These are phyloP conservation scores for Drosophila athabasca DNA, from an alignment of 1,140 invertebrate species.

Conservation along the genomic window DNA sequence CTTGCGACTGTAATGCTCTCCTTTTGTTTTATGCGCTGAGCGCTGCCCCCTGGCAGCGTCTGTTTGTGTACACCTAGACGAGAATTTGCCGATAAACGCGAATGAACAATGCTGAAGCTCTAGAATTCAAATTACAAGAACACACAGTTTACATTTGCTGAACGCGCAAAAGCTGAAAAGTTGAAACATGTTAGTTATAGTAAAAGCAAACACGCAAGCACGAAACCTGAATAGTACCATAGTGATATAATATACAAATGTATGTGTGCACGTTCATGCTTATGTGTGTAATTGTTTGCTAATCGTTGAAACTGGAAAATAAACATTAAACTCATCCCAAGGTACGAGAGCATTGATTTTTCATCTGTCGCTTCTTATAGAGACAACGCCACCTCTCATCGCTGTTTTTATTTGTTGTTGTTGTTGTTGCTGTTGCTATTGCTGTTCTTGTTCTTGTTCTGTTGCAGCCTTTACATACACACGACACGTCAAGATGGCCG, in stretches of 20 bases:
- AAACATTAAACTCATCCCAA: constrained; percentile 22
- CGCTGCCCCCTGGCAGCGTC: constrained; percentile 12
- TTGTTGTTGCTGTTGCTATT: constrained; percentile 1
- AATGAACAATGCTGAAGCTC: constrained; percentile 21
- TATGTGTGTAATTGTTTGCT: constrained; percentile 15
- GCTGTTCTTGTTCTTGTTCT: constrained; percentile 4
- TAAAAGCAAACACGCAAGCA: constrained; percentile 27
- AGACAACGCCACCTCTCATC: constrained; percentile 3
- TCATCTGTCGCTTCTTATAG: constrained; percentile 26
- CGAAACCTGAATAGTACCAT: constrained; percentile 37
- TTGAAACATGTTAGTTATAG: constrained; percentile 18
- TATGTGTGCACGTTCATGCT: constrained; percentile 1
- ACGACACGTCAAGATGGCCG: constrained; percentile 52
- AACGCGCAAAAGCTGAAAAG: constrained; percentile 25
- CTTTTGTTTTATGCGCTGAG: too few relatives aligned
- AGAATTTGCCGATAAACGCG: not conserved
- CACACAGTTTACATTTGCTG: constrained; percentile 24
- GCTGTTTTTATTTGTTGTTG: too few relatives aligned
- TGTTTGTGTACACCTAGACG: not conserved
- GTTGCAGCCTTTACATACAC: constrained; percentile 40
- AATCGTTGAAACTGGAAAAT: constrained; percentile 1
- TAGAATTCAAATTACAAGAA: constrained; percentile 22
- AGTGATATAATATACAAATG: constrained; percentile 44
- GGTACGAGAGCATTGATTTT: constrained; percentile 43
- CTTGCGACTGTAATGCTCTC: too few relatives aligned